phyloP scores from a whole-genome alignment of 2,797 vertebrate genomes.

The Silurus lanzhouensis region DNA sequence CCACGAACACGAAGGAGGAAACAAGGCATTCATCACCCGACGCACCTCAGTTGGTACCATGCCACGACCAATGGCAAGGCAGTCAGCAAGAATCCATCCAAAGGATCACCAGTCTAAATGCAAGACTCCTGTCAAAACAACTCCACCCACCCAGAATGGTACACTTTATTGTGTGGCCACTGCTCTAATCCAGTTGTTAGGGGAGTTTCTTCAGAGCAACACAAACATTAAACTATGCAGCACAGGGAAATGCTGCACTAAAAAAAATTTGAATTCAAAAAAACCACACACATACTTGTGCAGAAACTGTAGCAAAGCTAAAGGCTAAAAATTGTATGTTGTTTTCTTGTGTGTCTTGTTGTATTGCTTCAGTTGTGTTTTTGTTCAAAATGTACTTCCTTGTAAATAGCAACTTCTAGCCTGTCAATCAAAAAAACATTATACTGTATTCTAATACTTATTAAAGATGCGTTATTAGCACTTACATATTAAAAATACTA shows the following conservation, averaged over 20 bases:
- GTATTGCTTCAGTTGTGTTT: neutral
- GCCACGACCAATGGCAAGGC: neutral
- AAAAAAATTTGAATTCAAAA: neutral
- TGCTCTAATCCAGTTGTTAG: neutral
- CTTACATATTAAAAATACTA: too few relatives aligned
- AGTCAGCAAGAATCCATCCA: conserved; percentile 9
- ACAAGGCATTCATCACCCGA: conserved; percentile 60
- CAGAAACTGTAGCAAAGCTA: conserved; percentile 34
- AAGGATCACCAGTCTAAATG: neutral
- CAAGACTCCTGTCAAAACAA: neutral
- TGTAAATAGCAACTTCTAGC: neutral
- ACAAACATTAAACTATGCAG: neutral
- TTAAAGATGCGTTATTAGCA: neutral
- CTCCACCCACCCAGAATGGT: neutral
- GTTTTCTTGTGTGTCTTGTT: neutral
- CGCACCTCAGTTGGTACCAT: conserved; percentile 26
- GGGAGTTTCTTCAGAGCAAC: neutral
- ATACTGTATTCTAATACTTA: neutral
- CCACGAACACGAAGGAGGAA: conserved; percentile 61
- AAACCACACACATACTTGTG: neutral
- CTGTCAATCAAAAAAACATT: neutral
- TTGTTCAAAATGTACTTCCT: neutral
- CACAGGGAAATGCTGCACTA: neutral
- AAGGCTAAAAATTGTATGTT: neutral
- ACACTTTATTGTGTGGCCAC: neutral